Evolutionary conservation across 1,140 invertebrate genomes (phyloP), one percentile per base, ranked within the genome.

Genomic region (Brachionus koreanus): DNA sequence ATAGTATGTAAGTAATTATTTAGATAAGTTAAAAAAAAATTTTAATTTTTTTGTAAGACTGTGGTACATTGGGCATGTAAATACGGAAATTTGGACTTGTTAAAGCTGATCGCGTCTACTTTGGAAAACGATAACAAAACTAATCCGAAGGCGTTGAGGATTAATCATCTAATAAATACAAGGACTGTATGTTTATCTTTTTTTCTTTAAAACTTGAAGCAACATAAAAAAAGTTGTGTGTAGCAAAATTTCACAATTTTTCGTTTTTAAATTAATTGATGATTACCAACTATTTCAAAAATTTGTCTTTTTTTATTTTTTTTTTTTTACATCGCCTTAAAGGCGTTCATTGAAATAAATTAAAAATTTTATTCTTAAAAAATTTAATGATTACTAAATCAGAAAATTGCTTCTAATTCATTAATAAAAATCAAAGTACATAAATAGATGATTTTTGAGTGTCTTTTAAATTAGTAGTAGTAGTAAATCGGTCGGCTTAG

Each of bases 51-150:
- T 4, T n/a, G 3, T 49, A 7, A 79, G 76, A 79, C 76, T 61
- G 35, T 39, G n/a, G 76, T 65, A 39, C 76, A 79, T 42, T 79
- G 76, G 76, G 76, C 76, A 5, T 79, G 76, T 43, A 79, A 79
- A 61, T 65, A 79, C 25, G 76, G 76, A 16, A 79, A 79, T 65
- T 10, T 79, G 13, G 76, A 79, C 6, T 29, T 79, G 9, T 25
- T 79, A 13, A 79, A 79, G 39, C 19, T 79, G 37, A 33, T 61
- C 33, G 76, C 76, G n/a, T 79, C 76, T 23, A 79, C 49, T 37
- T 37, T 79, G 37, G 76, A 79, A 43, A 79, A 79, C 42, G 76
- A 79, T 13, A 61, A 0, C n/a, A 57, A 79, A 61, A 79, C 49
- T 12, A 79, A 79, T 43, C 49, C 49, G 6, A 79, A 63, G 12